These are phyloP conservation scores for Falco concolor DNA, from an alignment of 2,797 vertebrate species.

Conservation along the genomic window DNA sequence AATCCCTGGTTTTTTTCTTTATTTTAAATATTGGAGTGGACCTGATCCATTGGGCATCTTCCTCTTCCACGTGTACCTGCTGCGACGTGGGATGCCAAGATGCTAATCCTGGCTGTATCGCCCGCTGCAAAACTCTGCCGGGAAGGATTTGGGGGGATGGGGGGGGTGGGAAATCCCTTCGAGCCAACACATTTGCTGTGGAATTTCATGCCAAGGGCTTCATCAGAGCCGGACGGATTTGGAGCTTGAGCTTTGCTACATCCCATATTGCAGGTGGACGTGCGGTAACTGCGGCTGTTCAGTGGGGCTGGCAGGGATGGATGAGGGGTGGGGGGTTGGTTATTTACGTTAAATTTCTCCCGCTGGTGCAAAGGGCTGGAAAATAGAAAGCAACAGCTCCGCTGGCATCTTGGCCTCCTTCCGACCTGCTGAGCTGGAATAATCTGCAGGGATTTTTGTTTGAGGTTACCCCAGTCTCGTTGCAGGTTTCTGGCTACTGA, in stretches of 20 bases:
- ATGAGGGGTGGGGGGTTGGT: not conserved
- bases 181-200: rapidly evolving
- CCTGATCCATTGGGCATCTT: rapidly evolving
- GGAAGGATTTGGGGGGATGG: not conserved
- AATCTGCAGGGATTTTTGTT: not conserved
- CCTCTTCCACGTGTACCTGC: rapidly evolving
- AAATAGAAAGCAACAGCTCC: not conserved
- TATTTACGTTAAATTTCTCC: not conserved
- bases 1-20: not conserved
- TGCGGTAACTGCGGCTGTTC: rapidly evolving
- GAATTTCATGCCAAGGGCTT: not conserved
- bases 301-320: rapidly evolving
- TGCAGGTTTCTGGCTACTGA: rapidly evolving
- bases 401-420: not conserved
- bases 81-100: rapidly evolving
- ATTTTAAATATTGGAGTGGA: rapidly evolving
- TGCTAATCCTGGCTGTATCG: rapidly evolving
- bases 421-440: not conserved
- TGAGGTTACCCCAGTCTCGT: rapidly evolving
- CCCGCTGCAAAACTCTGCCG: not conserved
- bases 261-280: rapidly evolving
- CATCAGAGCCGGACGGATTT: rapidly evolving
- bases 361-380: not conserved
- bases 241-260: rapidly evolving
- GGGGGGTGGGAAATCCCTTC: not conserved